Percentiles rank a stretch among this genome's conserved stretches.
These are phyloP conservation scores for Amphimedon queenslandica DNA, from an alignment of 37 sponge, comb jelly and placozoan species.

Conservation along the genomic window DNA sequence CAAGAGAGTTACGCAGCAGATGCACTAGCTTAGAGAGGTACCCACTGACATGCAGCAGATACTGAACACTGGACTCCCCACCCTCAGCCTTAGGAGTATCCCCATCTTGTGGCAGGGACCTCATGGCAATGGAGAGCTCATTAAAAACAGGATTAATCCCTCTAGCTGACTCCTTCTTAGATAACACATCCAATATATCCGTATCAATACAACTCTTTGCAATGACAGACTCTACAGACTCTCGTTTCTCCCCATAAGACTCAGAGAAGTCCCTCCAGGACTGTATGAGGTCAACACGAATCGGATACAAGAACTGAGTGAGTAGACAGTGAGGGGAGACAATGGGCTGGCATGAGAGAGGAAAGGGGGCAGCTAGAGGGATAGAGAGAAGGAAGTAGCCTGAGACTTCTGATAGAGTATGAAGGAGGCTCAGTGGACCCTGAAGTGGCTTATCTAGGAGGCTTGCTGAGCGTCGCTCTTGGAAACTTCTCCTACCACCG, in stretches of 20 bases:
- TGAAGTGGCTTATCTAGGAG: background rate
- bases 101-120: background rate
- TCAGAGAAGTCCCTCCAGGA: constrained; percentile 10
- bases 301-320: constrained; percentile 10
- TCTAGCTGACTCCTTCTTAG: background rate
- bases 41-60: constrained; percentile 29
- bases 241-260: constrained; percentile 15
- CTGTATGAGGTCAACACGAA: background rate
- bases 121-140: background rate
- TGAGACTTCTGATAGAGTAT: constrained; percentile 26
- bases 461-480: background rate
- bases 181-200: background rate
- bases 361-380: background rate
- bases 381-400: constrained; percentile 12
- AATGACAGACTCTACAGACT: background rate
- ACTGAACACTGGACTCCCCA: constrained; percentile 1
- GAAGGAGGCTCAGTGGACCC: constrained; percentile 34
- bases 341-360: background rate
- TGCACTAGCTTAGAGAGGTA: constrained; percentile 42
- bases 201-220: too few relatives aligned
- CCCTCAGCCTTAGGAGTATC: background rate
- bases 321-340: constrained; percentile 53
- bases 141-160: background rate
- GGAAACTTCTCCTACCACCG: background rate
- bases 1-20: constrained; percentile 31